Base-by-base conservation (phyloP, 2,113 vertebrate genomes). In the Numenius arquata region DNA sequence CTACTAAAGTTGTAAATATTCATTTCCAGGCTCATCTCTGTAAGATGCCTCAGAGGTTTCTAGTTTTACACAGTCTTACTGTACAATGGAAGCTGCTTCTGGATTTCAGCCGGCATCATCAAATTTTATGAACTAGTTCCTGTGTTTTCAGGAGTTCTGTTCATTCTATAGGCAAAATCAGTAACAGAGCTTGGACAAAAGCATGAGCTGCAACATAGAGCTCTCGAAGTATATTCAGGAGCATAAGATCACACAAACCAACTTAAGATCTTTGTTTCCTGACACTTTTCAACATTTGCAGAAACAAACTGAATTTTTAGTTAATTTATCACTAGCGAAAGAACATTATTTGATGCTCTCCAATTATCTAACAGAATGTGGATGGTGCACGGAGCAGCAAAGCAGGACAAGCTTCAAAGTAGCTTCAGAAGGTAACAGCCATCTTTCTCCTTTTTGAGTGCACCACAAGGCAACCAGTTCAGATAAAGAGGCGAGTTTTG, bases 321-420 rank as follows among this genome's bases (percentile, higher is more conserved):
- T 0, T 0, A 30, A 34, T 32, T 77, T 26, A 48, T 19, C 0
- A 3, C 12, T 15, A 56, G 15, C 3, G 17, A 89, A 38, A 17
- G 25, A 71, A 70, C 0, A 0, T 7, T 12, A 40, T 2, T 3
- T 8, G 77, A n/a, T 19, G 47, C 9, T 75, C 58, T 74, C 23
- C 62, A 6, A 0, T 4, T 21, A 26, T 16, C 32, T 61, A 62
- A 6, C 8, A 52, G 41, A 61, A 15, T 0, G 0, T 1, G 12
- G 56, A 72, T 5, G 29, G 38, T 25, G 18, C 61, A 15, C 1
- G 0, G 38, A 52, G 36, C 41, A 58, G 62, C 19, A 73, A 50
- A 43, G 56, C n/a, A 52, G 52, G 8, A n/a, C 22, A 71, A 85
- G 29, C 40, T 47, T 41, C 36, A 3, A 27, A 30, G 40, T 22